Evolutionary conservation across 1,140 invertebrate genomes (phyloP).

Genomic region (Mercenaria mercenaria): DNA sequence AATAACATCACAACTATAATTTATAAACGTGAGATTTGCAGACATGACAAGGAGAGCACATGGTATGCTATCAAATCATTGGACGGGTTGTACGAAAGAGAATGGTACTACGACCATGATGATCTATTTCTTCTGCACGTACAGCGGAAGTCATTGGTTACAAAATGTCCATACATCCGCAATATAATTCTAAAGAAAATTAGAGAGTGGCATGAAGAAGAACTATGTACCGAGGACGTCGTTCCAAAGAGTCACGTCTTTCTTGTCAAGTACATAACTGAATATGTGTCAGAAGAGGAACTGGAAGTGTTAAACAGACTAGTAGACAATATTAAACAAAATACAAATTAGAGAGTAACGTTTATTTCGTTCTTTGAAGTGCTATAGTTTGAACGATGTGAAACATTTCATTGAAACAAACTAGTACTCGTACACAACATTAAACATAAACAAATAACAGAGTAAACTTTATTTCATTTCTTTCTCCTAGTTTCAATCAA

Average conservation of each 20-base stretch:
- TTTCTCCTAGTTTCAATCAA: too few relatives aligned
- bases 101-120: neutral
- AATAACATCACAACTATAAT: neutral
- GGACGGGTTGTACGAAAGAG: neutral
- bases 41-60: neutral
- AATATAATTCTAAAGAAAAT: neutral
- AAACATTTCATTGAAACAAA: too few relatives aligned
- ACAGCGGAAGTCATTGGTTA: neutral
- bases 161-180: neutral
- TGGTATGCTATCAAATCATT: neutral
- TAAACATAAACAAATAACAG: too few relatives aligned
- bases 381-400: too few relatives aligned
- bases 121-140: neutral
- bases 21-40: neutral
- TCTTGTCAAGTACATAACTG: neutral
- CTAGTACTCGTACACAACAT: too few relatives aligned
- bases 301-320: neutral
- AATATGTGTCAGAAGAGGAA: neutral
- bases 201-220: neutral
- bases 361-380: too few relatives aligned
- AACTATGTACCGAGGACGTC: neutral
- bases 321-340: neutral
- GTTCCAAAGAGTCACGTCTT: neutral
- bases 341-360: too few relatives aligned
- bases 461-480: too few relatives aligned